Conservation (phyloP, 2,797 vertebrate species). For the Danio albolineatus region DNA sequence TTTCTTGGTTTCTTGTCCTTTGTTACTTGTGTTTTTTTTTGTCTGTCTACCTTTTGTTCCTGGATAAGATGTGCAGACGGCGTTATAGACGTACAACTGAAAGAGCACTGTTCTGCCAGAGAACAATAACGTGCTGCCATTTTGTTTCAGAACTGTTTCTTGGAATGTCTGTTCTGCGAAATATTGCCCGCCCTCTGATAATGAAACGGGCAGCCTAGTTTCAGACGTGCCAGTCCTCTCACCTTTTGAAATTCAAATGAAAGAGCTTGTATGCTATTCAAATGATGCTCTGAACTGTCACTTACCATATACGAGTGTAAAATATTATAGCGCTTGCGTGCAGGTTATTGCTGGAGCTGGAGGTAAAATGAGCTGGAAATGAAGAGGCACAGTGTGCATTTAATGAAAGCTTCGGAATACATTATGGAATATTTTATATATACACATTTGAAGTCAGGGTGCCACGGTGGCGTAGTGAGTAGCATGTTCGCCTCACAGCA, state of each 20-base stretch:
- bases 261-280: slow-evolving; percentile 20
- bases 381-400: slow-evolving; percentile 18
- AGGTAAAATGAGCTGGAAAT: neutral
- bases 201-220: slow-evolving; percentile 3
- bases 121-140: slow-evolving; percentile 9
- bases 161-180: neutral
- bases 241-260: slow-evolving; percentile 39
- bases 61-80: slow-evolving; percentile 8
- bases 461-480: no score
- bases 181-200: slow-evolving; percentile 11
- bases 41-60: neutral
- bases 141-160: slow-evolving; percentile 10
- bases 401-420: neutral
- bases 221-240: slow-evolving; percentile 11
- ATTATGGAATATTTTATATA: neutral
- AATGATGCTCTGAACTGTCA: slow-evolving; percentile 29
- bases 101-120: neutral
- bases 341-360: neutral
- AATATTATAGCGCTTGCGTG: neutral
- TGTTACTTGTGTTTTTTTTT: slow-evolving; percentile 46
- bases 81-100: neutral
- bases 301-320: neutral
- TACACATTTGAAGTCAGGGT: no score
- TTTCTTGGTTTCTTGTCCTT: slow-evolving; percentile 45
- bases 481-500: no score